Conservation (phyloP, 2,113 vertebrate species). For the Chunga burmeisteri region DNA sequence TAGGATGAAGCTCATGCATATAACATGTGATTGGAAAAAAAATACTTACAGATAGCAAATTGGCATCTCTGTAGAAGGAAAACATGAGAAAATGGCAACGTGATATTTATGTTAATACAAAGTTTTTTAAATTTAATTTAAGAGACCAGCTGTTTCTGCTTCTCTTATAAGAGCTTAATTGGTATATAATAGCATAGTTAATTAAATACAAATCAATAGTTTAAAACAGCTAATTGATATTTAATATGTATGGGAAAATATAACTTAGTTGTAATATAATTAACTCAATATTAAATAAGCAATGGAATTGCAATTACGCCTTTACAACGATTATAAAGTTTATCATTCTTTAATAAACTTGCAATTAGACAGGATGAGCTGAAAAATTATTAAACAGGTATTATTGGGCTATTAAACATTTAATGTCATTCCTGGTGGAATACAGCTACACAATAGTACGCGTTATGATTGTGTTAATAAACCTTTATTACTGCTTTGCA, state of each 20-base stretch:
- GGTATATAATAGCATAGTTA: slow-evolving; percentile 80
- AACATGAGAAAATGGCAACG: not conserved
- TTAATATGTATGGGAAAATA: slow-evolving; percentile 78
- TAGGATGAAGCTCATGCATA: not conserved
- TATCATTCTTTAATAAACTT: slow-evolving; percentile 79
- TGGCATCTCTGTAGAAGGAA: not conserved
- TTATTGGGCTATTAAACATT: slow-evolving; percentile 74
- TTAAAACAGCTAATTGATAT: slow-evolving; percentile 81
- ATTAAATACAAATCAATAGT: slow-evolving; percentile 84
- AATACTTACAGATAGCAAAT: not conserved
- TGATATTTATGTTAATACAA: slow-evolving; percentile 55
- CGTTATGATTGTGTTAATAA: slow-evolving; percentile 41
- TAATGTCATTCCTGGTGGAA: slow-evolving; percentile 69
- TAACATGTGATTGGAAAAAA: not conserved
- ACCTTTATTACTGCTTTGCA: slow-evolving; percentile 28
- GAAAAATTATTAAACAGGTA: slow-evolving; percentile 78
- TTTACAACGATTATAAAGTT: slow-evolving; percentile 74
- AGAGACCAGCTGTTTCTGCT: slow-evolving; percentile 74
- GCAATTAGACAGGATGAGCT: slow-evolving; percentile 68
- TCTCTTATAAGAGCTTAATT: slow-evolving; percentile 79
- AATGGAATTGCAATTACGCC: slow-evolving; percentile 72
- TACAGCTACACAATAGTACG: not conserved
- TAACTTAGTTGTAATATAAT: slow-evolving; percentile 74
- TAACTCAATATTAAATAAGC: slow-evolving; percentile 77
- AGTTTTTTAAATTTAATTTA: slow-evolving; percentile 70